phyloP scores from a whole-genome alignment of 2,888 invertebrate species.

The Autographa gamma region DNA sequence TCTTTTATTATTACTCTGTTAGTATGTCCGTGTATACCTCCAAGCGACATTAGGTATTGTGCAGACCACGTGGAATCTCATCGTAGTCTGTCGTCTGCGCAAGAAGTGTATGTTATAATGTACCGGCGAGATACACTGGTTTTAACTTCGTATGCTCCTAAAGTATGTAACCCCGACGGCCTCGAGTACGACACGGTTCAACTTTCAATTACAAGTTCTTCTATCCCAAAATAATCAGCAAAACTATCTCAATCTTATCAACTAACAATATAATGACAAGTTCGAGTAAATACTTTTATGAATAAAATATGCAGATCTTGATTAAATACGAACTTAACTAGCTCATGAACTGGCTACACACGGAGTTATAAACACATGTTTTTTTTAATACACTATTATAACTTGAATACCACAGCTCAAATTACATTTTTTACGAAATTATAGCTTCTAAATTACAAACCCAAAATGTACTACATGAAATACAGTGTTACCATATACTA shows the following conservation, averaged over 20 bases:
- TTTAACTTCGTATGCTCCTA: constrained; percentile 28
- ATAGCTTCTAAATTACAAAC: neutral
- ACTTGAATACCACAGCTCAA: neutral
- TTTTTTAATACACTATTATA: neutral
- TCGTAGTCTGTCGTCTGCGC: no score
- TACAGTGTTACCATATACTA: neutral
- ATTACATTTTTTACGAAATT: neutral
- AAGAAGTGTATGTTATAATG: neutral
- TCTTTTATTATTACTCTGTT: no score
- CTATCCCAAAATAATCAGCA: constrained; percentile 37
- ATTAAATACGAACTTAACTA: constrained; percentile 48
- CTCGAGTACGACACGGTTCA: constrained; percentile 46
- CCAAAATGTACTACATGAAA: neutral
- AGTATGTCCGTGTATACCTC: no score
- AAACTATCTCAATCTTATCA: constrained; percentile 44
- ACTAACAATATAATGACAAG: constrained; percentile 52
- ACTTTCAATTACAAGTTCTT: constrained; percentile 41
- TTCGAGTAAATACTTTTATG: constrained; percentile 46
- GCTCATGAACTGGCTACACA: constrained; percentile 16
- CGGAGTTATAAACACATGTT: neutral
- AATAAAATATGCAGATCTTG: constrained; percentile 52
- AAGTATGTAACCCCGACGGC: constrained; percentile 32
- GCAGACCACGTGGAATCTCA: no score
- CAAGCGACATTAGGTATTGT: no score
- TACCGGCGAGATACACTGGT: constrained; percentile 32